Evolutionary conservation across 2,797 vertebrate species (phyloP), one percentile per base, ranked within the genome.

Genomic region (Otolemur crassicaudatus): DNA sequence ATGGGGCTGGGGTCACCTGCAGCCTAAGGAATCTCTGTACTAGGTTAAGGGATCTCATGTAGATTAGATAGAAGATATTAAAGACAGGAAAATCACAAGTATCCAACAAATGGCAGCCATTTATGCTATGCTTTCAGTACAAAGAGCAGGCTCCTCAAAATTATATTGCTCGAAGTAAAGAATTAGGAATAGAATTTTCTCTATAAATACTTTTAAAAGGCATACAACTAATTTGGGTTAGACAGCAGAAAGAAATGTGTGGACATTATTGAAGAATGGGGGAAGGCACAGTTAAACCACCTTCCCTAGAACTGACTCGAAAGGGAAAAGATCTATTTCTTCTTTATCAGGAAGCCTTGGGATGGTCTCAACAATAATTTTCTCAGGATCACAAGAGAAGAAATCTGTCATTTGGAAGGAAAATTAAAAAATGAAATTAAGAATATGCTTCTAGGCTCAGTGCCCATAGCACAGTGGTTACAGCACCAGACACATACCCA

Each of bases 61-160:
- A 9, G 43, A 75, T 92, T 76, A 83, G 8, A 85, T 3, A 79
- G 23, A 61, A 31, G 12, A 60, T 16, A 69, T 7, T 7, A 29
- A 61, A 89, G 65, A 58, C 9, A 82, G 40, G 23, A 70, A 76
- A 77, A 63, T 43, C 20, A 0, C 1, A 34, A 46, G 19, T 60
- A 67, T 4, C 1, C 23, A 49, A n/a, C 61, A 82, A 67, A 69
- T 13, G 34, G 22, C 25, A 56, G n/a, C 40, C 49, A 67, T n/a
- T 22, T 34, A 67, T 49, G 17, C 67, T 46, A 75, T 63, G 69
- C 72, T 67, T 14, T 20, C 20, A 37, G 58, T 34, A 53, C 22
- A 91, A 92, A 63, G 94, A 92, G 25, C 17, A 70, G 49, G n/a
- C 19, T 22, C 23, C 83, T 63, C 67, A 49, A 73, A 93, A 85